phyloP scores from a whole-genome alignment of 2,797 vertebrate genomes.

The Cyclopterus lumpus region DNA sequence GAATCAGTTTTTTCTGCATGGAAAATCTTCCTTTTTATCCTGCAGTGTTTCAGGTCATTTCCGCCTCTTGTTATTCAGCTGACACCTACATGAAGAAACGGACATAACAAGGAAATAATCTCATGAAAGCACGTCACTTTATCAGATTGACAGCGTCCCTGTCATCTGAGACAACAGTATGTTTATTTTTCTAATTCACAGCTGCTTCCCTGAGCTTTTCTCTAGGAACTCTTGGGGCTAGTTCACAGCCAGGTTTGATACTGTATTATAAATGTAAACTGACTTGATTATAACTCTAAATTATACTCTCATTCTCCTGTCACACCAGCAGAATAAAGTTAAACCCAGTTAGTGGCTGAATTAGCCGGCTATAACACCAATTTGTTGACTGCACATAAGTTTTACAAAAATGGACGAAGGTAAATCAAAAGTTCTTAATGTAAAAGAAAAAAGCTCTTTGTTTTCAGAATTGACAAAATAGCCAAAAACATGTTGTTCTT shows the following conservation, averaged over 20 bases:
- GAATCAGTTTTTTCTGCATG: not conserved
- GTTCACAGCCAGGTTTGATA: not conserved
- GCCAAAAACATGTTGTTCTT: too few species aligned
- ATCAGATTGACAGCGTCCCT: not conserved
- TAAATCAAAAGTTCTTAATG: not conserved
- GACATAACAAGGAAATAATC: not conserved
- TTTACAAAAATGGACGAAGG: not conserved
- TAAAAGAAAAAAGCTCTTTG: too few species aligned
- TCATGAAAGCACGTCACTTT: not conserved
- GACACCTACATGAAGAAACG: not conserved
- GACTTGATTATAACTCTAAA: conserved; percentile 10
- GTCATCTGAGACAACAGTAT: not conserved
- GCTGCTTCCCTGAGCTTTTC: not conserved
- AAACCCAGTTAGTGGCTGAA: not conserved
- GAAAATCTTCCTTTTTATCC: not conserved
- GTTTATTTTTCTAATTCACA: not conserved
- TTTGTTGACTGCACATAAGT: not conserved
- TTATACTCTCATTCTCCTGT: not conserved
- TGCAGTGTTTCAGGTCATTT: not conserved
- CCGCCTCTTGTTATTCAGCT: too few species aligned
- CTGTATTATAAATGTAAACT: not conserved
- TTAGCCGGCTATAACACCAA: not conserved
- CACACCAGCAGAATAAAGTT: not conserved
- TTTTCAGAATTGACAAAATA: too few species aligned
- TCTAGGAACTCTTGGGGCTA: not conserved